A percentile compares a stretch with the other conserved stretches of the same genome.
Evolutionary conservation across 2,888 invertebrate genomes (phyloP).

Genomic region (Harmothoe impar): DNA sequence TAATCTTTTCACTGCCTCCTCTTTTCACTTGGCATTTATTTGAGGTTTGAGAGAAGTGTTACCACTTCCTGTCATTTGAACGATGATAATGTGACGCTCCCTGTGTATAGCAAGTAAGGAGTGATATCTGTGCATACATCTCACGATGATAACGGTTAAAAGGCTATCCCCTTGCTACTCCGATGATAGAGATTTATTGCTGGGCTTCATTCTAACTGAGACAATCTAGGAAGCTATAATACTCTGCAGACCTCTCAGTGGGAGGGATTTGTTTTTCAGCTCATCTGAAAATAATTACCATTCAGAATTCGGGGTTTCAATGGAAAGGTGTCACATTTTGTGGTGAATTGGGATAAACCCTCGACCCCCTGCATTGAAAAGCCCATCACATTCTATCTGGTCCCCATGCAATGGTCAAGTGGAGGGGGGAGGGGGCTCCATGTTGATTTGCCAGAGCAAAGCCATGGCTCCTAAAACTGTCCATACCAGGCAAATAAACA

Average conservation of each 20-base stretch:
- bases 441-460: conserved; percentile 21
- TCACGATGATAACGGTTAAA: not conserved
- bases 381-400: not conserved
- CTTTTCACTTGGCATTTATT: not conserved
- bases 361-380: not conserved
- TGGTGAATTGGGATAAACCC: not conserved
- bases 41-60: not conserved
- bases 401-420: conserved; percentile 9
- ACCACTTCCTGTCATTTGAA: not conserved
- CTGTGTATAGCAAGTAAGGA: not conserved
- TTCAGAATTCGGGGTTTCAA: not conserved
- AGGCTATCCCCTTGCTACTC: not conserved
- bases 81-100: not conserved
- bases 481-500: conserved; percentile 5
- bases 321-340: not conserved
- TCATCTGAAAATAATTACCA: not conserved
- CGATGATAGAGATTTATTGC: not conserved
- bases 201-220: not conserved
- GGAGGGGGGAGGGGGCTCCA: not conserved
- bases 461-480: not conserved
- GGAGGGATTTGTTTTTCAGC: not conserved
- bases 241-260: not conserved
- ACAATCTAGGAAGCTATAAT: not conserved
- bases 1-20: conserved; percentile 1
- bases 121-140: not conserved